Percentiles rank a stretch among this genome's conserved stretches.
phyloP scores from a whole-genome alignment of 2,113 vertebrate genomes.

The Mola mola region DNA sequence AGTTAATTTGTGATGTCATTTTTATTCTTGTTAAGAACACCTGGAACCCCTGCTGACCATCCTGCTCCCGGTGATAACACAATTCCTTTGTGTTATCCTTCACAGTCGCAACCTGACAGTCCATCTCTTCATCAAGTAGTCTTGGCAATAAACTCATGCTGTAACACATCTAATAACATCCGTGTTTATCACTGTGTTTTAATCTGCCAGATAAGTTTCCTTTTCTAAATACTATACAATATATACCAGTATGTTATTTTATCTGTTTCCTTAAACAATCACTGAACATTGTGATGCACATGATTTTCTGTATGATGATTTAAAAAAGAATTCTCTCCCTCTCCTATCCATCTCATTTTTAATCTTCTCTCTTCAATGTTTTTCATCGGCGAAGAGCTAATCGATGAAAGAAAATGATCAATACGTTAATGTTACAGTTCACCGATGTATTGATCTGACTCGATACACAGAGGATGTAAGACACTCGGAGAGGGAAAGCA shows the following conservation, averaged over 20 bases:
- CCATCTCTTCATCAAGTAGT: constrained; percentile 38
- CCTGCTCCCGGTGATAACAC: constrained; percentile 28
- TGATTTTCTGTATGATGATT: neutral
- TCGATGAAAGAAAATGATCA: constrained; percentile 43
- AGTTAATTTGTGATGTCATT: constrained; percentile 69
- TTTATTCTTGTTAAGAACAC: constrained; percentile 67
- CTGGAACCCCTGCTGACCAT: constrained; percentile 51
- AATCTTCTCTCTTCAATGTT: neutral
- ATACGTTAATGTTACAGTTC: constrained; percentile 64
- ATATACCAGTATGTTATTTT: no score
- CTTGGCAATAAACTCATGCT: constrained; percentile 18
- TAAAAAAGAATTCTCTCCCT: no score
- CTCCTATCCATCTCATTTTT: neutral
- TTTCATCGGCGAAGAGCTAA: constrained; percentile 20
- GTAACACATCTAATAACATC: constrained; percentile 46
- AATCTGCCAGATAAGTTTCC: no score
- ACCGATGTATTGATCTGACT: constrained; percentile 56
- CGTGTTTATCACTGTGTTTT: constrained; percentile 18
- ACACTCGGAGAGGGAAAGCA: constrained; percentile 13
- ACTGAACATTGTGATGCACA: neutral
- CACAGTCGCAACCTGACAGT: constrained; percentile 30
- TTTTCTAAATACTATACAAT: no score
- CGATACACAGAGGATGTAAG: constrained; percentile 43
- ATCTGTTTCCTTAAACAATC: no score
- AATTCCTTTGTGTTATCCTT: constrained; percentile 27